These are phyloP conservation scores for Dermatemys mawii DNA, from an alignment of 2,113 vertebrate species.

Conservation along the genomic window DNA sequence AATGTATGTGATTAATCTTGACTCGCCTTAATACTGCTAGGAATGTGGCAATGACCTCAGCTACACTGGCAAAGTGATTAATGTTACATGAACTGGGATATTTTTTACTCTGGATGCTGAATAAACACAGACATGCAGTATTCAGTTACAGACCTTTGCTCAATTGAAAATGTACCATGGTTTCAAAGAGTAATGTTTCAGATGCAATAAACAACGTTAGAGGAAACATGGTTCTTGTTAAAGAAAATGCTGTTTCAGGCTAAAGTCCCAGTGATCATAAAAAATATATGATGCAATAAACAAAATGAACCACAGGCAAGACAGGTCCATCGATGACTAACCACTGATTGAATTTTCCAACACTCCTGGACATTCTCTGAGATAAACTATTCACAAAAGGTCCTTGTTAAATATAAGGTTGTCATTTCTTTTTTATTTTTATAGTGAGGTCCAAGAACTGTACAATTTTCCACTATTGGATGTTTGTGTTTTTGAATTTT, in stretches of 20 bases:
- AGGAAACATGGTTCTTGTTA: conserved; percentile 81
- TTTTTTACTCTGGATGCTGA: conserved; percentile 74
- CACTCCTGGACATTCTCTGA: conserved; percentile 68
- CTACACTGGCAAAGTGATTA: conserved; percentile 83
- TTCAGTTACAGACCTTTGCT: conserved; percentile 82
- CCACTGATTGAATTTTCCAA: conserved; percentile 79
- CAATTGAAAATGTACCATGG: conserved; percentile 76
- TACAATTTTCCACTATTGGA: conserved; percentile 42
- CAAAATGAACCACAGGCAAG: conserved; percentile 81
- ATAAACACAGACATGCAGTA: conserved; percentile 83
- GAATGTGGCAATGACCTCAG: conserved; percentile 85
- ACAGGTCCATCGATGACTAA: conserved; percentile 74
- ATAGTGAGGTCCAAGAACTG: conserved; percentile 39
- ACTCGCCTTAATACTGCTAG: conserved; percentile 80
- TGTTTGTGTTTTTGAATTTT: conserved; percentile 75
- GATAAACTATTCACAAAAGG: conserved; percentile 75
- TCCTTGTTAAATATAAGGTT: conserved; percentile 71
- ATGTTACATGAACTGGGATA: conserved; percentile 81
- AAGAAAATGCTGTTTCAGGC: conserved; percentile 85
- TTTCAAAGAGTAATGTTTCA: conserved; percentile 83
- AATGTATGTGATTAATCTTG: conserved; percentile 85
- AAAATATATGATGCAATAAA: conserved; percentile 86
- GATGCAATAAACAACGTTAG: conserved; percentile 81
- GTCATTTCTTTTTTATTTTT: conserved; percentile 69
- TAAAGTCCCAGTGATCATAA: conserved; percentile 82